Conservation (phyloP, 2,888 invertebrate genomes). For the Macrosiphum euphorbiae region DNA sequence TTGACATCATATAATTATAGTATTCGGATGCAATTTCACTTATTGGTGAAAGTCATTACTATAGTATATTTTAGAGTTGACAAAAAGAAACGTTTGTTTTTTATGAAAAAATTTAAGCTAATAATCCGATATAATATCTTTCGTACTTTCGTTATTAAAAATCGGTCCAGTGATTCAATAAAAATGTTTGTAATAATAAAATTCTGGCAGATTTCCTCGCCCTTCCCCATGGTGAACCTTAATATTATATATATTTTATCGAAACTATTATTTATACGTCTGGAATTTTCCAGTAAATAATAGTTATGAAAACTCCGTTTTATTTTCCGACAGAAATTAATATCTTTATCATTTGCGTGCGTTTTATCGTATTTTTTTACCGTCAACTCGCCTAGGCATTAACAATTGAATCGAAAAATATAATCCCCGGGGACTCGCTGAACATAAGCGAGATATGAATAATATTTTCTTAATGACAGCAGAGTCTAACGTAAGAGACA, state of each 20-base stretch:
- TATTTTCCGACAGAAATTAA: constrained; percentile 1
- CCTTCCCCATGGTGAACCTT: neutral
- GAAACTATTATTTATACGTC: neutral
- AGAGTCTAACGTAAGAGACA: neutral
- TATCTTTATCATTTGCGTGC: neutral
- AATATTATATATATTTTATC: neutral
- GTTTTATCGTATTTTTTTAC: neutral
- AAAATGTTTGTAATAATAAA: neutral
- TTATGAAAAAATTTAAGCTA: neutral
- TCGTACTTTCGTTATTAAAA: neutral
- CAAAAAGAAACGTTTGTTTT: neutral
- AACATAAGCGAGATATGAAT: neutral
- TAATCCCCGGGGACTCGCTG: neutral
- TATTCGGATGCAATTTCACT: neutral
- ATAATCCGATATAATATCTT: neutral
- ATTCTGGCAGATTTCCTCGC: neutral
- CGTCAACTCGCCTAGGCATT: neutral
- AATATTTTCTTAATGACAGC: neutral
- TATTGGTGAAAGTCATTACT: neutral
- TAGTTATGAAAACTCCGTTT: neutral
- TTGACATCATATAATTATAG: neutral
- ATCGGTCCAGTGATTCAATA: neutral
- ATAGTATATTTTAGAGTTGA: neutral
- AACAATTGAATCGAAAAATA: neutral
- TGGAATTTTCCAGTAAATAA: neutral